Base-by-base conservation (phyloP, 1,140 invertebrate genomes). In the Scaptomyza graminum region DNA sequence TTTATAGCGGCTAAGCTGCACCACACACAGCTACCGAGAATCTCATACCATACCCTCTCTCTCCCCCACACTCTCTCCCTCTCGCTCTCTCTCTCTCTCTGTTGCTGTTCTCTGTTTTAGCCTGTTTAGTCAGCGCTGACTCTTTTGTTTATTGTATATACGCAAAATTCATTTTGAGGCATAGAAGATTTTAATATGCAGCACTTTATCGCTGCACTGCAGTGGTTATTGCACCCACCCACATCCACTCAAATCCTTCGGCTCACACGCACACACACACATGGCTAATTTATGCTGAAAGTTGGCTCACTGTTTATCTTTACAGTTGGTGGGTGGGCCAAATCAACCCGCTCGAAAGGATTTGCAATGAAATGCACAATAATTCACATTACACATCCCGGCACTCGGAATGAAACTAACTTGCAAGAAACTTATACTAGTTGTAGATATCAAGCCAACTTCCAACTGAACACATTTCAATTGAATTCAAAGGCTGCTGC, bases 301-400 rank as follows among this genome's bases (percentile, higher is more conserved):
- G 71, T 74, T 74, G 44, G 66, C 56, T 68, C 28, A 59, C 44
- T 60, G 56, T 74, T 64, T 74, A 69, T 16, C 50, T 70, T 62
- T 12, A 18, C 22, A 76, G 31, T 50, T 51, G 13, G n/a, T 31
- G 15, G 8, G 52, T 16, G 46, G 65, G 39, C 18, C 46, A 22
- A n/a, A 8, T 16, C 74, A 62, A 61, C 8, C 28, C 76, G 51
- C 66, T 60, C 49, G 69, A 65, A 65, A 76, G 83, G 59, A 75
- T 74, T 82, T 52, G 65, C 64, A 80, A 80, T 82, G 71, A 76
- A 87, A 88, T 87, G 74, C 74, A 69, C 83, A 76, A 88, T 87
- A 88, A 87, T 82, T 85, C 74, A 87, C 59, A 87, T 78, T 81
- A 87, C 78, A 28, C 79, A 87, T 82, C 66, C 77, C 67, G 61